Evolutionary conservation across 2,888 invertebrate genomes (phyloP), one percentile per base, ranked within the genome.

Genomic region (Ormyrus labotus): DNA sequence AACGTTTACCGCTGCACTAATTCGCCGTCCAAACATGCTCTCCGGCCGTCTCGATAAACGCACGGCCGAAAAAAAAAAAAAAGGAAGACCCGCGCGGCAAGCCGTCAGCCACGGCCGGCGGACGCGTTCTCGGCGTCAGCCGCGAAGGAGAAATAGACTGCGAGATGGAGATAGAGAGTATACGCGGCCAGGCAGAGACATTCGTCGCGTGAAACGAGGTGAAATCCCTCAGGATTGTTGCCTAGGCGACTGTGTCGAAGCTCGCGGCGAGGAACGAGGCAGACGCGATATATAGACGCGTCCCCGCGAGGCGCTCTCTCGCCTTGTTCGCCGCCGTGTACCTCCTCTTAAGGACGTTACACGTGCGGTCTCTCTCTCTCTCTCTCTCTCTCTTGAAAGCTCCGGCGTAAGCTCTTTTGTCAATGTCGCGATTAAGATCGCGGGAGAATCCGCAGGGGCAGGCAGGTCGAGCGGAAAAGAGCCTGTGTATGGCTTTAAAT

Each of bases 351-450:
- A 53, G 51, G 48, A 67, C 63, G 63, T 78, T 73, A 78, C 68
- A 55, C n/a, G 58, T 65, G 70, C 55, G 13, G 48, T 48, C 6
- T 68, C 5, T 53, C 11, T n/a, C 11, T 50, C 19, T 48, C 11
- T 19, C 48, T 57, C 13, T 9, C 11, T 50, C 45, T 10, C 0
- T 60, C 6, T 11, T 13, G 2, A 3, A 9, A 10, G 45, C 53
- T 53, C 11, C 63, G 48, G 53, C 10, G n/a, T 68, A 5, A 71
- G 57, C 68, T 80, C 70, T 60, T 75, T 75, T 65, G 70, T 75
- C 80, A 80, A 69, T n/a, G 74, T 80, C 70, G 65, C 53, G 73
- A 79, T 79, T 74, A 64, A 64, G 19, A 63, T 79, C 63, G 57
- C 57, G 61, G 58, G 48, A 7, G 5, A 53, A 53, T 57, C 60